Base-by-base conservation (phyloP, 2,888 invertebrate genomes). In the Arctia plantaginis region DNA sequence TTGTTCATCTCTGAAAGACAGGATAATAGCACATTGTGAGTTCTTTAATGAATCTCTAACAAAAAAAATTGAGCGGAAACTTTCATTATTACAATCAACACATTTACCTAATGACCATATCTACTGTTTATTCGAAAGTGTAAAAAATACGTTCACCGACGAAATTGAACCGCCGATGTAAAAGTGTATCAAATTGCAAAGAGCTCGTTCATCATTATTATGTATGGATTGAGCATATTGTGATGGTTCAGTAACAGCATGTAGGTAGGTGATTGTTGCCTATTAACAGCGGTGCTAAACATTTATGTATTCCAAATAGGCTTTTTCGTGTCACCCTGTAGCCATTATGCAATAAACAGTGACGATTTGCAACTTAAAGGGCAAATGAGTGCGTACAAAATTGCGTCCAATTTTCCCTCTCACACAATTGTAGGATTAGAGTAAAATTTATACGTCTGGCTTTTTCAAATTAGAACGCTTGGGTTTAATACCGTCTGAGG, bases 361-460 rank as follows among this genome's bases (percentile, higher is more conserved):
- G 90, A 87, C 92, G 87, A 93, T 93, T 93, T 92, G 91, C 90
- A 87, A 88, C 89, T 90, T 87, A 91, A 90, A 93, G 89, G 88
- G 87, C 86, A 84, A 88, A 86, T 85, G 87, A 90, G 87, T 92
- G 90, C 90, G 90, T 93, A 90, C 91, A 80, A 89, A 93, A 93
- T 92, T 89, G 90, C 91, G 88, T 91, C 91, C 94, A 93, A 94
- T 94, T 94, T 93, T 89, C 90, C 93, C 91, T 88, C 91, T 87
- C 92, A 90, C 92, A 93, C 93, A 93, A 92, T 93, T 90, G 93
- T 87, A 89, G 94, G 94, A 94, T 95, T 95, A 95, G 90, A 89
- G 88, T 84, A 80, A 90, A 95, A 95, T 95, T 95, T 94, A 95
- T 95, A 91, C 85, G 95, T 95, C 95, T 95, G 94, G 93, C 93